Evolutionary conservation across 1,140 invertebrate species (phyloP).

Genomic region (Conus betulinus): DNA sequence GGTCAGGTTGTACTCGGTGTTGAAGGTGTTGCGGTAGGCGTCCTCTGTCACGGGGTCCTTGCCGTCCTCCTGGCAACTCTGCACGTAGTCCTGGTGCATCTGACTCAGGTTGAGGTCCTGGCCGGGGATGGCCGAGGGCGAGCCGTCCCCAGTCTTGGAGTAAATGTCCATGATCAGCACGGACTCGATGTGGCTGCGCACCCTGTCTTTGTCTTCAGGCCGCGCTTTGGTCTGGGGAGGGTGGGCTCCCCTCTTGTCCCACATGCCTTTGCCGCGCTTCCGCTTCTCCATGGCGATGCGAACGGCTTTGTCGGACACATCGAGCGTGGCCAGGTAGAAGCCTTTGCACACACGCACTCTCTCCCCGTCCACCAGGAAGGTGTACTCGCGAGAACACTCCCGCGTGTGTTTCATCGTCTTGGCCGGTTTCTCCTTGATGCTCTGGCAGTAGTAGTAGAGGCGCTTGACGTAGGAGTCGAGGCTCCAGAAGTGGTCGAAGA

Average conservation of each 20-base stretch:
- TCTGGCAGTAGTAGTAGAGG: slow-evolving; percentile 36
- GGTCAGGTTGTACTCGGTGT: slow-evolving; percentile 14
- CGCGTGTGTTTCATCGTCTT: slow-evolving; percentile 32
- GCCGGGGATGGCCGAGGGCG: neutral
- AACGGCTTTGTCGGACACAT: slow-evolving; percentile 30
- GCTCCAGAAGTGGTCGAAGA: slow-evolving; percentile 27
- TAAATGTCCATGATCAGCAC: slow-evolving; percentile 14
- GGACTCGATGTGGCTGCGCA: slow-evolving; percentile 17
- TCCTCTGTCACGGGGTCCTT: slow-evolving; percentile 11
- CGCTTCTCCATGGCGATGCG: slow-evolving; percentile 37
- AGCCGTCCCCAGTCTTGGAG: neutral
- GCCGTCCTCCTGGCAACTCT: neutral
- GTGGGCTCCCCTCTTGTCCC: neutral
- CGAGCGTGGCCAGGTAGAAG: slow-evolving; percentile 34
- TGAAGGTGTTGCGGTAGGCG: slow-evolving; percentile 14
- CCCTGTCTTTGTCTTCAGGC: slow-evolving; percentile 3
- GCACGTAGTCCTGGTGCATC: slow-evolving; percentile 23
- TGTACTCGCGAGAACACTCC: slow-evolving; percentile 33
- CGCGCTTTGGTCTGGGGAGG: neutral
- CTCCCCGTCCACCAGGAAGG: slow-evolving; percentile 26
- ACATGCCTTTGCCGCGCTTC: slow-evolving; percentile 2
- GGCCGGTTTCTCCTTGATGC: slow-evolving; percentile 31
- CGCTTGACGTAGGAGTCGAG: slow-evolving; percentile 33
- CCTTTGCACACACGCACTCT: slow-evolving; percentile 25
- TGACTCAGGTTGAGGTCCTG: neutral